Evolutionary conservation across 2,888 invertebrate genomes (phyloP).

Genomic region (Drosophila melanosoma): DNA sequence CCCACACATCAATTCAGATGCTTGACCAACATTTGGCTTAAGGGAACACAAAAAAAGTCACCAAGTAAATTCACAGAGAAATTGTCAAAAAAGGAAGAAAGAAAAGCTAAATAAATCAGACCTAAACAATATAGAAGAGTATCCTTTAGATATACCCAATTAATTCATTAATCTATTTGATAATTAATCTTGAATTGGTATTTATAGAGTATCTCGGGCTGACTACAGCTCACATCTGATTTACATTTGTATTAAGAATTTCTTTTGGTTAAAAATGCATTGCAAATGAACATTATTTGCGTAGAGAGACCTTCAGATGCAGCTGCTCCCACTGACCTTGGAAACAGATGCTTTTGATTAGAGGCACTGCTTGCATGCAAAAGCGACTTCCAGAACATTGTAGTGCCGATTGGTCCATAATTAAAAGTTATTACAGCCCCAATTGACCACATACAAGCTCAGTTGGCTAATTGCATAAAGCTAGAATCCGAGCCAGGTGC

Average conservation of each 20-base stretch:
- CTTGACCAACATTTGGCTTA: conserved; percentile 1
- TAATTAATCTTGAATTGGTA: no score
- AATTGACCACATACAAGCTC: conserved; percentile 62
- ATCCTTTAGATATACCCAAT: neutral
- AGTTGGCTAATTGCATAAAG: conserved; percentile 44
- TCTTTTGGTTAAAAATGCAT: neutral
- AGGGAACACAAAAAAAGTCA: conserved; percentile 5
- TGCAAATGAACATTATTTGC: conserved; percentile 15
- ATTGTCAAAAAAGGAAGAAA: neutral
- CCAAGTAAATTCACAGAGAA: no score
- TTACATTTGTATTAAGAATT: conserved; percentile 10
- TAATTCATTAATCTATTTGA: neutral
- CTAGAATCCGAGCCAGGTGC: conserved; percentile 33
- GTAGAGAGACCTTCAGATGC: neutral
- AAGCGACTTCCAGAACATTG: conserved; percentile 55
- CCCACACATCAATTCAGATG: conserved; percentile 37
- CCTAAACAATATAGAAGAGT: neutral
- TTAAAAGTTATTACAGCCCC: conserved; percentile 73
- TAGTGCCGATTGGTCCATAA: conserved; percentile 69
- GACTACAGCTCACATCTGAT: neutral
- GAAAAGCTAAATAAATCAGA: neutral
- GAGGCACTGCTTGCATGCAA: conserved; percentile 58
- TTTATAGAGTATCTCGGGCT: neutral
- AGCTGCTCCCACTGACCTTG: conserved; percentile 36
- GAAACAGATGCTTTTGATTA: conserved; percentile 25